Evolutionary conservation across 2,888 invertebrate species (phyloP).

Genomic region (Conistra vaccinii): DNA sequence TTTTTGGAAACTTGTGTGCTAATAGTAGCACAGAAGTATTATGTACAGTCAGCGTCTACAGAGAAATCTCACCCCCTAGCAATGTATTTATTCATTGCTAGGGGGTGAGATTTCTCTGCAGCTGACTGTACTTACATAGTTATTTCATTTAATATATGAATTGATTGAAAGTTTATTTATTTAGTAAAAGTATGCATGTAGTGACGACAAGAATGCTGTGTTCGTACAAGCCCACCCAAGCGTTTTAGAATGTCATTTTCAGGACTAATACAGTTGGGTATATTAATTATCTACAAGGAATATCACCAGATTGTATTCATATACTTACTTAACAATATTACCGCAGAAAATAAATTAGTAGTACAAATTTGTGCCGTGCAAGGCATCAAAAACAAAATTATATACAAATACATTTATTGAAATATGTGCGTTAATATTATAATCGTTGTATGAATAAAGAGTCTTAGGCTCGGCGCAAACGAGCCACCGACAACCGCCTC

Average conservation of each 20-base stretch:
- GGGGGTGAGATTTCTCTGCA: no score
- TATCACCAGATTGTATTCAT: constrained; percentile 25
- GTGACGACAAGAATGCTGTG: neutral
- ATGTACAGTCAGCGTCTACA: no score
- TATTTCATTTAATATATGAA: neutral
- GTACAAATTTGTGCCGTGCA: constrained; percentile 24
- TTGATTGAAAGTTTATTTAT: neutral
- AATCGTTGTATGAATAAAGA: constrained; percentile 57
- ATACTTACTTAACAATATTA: constrained; percentile 47
- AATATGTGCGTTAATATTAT: constrained; percentile 50
- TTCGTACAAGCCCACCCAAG: neutral
- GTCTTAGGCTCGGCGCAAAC: constrained; percentile 9
- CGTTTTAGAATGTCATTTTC: constrained; percentile 11
- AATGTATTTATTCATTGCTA: no score
- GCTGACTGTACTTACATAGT: no score
- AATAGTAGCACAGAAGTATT: constrained; percentile 4
- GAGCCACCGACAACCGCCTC: neutral
- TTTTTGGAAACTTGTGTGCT: no score
- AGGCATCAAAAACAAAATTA: constrained; percentile 48
- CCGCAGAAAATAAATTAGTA: constrained; percentile 44
- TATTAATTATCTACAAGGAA: constrained; percentile 31
- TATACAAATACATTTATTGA: constrained; percentile 46
- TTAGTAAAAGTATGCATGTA: constrained; percentile 4
- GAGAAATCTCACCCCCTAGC: no score
- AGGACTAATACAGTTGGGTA: constrained; percentile 10